A percentile compares a stretch with the other conserved stretches of the same genome.
Evolutionary conservation across 2,797 vertebrate genomes (phyloP).

Genomic region (Danio jaintianensis): DNA sequence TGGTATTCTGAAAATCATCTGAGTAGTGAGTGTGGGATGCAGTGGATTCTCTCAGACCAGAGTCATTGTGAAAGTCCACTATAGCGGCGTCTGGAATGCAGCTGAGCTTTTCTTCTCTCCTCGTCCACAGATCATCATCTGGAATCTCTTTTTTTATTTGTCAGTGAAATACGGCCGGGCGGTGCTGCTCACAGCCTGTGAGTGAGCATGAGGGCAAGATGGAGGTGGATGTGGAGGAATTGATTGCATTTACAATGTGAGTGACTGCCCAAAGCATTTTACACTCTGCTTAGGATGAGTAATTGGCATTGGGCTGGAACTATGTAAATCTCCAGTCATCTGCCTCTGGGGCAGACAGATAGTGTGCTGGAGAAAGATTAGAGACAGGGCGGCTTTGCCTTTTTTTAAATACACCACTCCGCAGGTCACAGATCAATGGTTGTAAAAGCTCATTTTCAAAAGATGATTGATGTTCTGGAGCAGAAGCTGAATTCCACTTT

Average conservation of each 20-base stretch:
- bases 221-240: constrained; percentile 27
- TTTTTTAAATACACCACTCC: neutral
- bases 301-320: constrained; percentile 13
- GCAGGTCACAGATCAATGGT: neutral
- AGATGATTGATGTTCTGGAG: neutral
- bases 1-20: neutral
- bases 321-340: constrained; percentile 15
- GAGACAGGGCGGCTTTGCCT: neutral
- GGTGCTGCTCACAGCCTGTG: constrained; percentile 34
- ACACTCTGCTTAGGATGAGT: constrained; percentile 17
- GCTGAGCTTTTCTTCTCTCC: constrained; percentile 34
- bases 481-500: too few relatives aligned
- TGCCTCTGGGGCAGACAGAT: constrained; percentile 7
- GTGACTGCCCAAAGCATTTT: constrained; percentile 30
- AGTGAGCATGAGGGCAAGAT: constrained; percentile 38
- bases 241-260: constrained; percentile 45
- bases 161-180: constrained; percentile 48
- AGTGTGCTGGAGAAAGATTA: neutral
- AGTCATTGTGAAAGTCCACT: constrained; percentile 18
- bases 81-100: constrained; percentile 31
- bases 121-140: constrained; percentile 50
- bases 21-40: neutral
- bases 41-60: neutral
- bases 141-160: constrained; percentile 51
- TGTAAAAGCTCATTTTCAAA: neutral